phyloP scores from a whole-genome alignment of 1,140 invertebrate species.

The Panagrolaimus sp. region DNA sequence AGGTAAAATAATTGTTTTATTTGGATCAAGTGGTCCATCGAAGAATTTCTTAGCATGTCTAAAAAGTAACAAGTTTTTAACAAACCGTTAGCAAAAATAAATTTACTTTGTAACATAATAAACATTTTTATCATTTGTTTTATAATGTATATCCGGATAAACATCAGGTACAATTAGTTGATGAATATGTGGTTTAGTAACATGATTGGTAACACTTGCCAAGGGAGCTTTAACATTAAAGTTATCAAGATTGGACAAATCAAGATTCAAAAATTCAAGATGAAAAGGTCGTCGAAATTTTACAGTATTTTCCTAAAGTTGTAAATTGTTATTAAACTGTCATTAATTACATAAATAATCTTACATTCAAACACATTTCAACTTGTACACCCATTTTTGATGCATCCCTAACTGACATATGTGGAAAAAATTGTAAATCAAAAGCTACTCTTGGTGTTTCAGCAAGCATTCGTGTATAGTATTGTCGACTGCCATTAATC shows the following conservation, averaged over 20 bases:
- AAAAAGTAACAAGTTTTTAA: neutral
- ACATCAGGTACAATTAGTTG: neutral
- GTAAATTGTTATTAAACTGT: no score
- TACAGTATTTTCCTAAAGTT: neutral
- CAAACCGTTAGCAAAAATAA: neutral
- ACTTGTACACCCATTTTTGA: slow-evolving; percentile 11
- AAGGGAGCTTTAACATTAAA: no score
- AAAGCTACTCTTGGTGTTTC: neutral
- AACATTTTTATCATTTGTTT: neutral
- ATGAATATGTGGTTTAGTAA: neutral
- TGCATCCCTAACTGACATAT: neutral
- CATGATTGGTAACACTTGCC: neutral
- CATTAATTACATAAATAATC: no score
- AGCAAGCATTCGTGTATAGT: neutral
- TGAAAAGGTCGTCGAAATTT: neutral
- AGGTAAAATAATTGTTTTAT: slow-evolving; percentile 18
- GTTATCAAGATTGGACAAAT: neutral
- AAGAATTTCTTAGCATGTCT: slow-evolving; percentile 11
- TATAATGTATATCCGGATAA: neutral
- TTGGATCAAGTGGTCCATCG: slow-evolving; percentile 17
- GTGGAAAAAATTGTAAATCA: neutral
- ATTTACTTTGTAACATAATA: slow-evolving; percentile 4
- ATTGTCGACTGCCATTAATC: neutral
- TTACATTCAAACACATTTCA: neutral
- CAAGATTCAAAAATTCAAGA: slow-evolving; percentile 1